These are phyloP conservation scores for Lampropteryx suffumata DNA, from an alignment of 2,888 invertebrate genomes.

Conservation along the genomic window DNA sequence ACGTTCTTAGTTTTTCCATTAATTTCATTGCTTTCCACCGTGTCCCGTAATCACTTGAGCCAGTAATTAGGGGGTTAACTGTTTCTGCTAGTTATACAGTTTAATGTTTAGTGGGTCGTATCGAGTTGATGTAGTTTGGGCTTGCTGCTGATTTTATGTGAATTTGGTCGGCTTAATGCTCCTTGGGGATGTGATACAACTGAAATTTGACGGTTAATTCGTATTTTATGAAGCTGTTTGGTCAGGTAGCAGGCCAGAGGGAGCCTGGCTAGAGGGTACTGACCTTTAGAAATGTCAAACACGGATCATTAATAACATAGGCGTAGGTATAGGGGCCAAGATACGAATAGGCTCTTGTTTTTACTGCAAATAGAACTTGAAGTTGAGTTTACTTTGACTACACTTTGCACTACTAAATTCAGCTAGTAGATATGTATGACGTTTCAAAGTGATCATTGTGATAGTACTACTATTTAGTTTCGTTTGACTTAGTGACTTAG, in stretches of 20 bases:
- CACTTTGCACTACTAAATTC: too few species aligned
- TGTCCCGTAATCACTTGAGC: conserved; percentile 46
- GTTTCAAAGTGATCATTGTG: too few species aligned
- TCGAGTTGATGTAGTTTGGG: conserved; percentile 33
- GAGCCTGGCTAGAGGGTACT: background rate
- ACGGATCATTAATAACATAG: background rate
- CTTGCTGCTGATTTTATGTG: conserved; percentile 27
- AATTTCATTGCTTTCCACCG: conserved; percentile 60
- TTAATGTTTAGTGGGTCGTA: conserved; percentile 40
- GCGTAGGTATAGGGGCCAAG: too few species aligned
- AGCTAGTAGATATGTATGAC: too few species aligned
- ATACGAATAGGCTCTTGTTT: too few species aligned
- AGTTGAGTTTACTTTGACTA: too few species aligned
- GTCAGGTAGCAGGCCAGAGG: conserved; percentile 11
- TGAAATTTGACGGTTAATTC: conserved; percentile 20
- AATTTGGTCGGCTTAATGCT: conserved; percentile 22
- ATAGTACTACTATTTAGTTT: too few species aligned
- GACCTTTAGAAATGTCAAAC: background rate
- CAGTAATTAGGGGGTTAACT: conserved; percentile 53
- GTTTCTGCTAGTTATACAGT: conserved; percentile 40
- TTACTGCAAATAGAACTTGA: too few species aligned
- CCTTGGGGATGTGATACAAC: conserved; percentile 11
- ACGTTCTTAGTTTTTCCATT: conserved; percentile 63
- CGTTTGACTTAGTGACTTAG: too few species aligned
- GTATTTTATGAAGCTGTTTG: conserved; percentile 12